Evolutionary conservation across 2,888 invertebrate species (phyloP).

Genomic region (Rotaria socialis): DNA sequence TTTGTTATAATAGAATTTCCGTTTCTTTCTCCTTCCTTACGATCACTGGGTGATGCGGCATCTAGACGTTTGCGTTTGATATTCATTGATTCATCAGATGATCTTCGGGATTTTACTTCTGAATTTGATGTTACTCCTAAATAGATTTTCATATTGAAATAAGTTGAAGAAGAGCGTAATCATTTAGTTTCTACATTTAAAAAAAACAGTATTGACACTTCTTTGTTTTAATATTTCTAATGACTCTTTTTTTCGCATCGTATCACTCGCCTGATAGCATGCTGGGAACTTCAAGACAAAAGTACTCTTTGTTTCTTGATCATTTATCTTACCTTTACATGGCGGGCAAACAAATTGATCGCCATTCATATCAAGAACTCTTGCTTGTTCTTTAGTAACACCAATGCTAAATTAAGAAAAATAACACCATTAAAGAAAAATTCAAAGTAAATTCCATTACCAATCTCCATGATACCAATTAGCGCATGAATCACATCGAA

Average conservation of each 20-base stretch:
- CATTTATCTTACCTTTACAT: not conserved
- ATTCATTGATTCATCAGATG: not conserved
- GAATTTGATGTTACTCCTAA: not conserved
- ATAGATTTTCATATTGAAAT: not conserved
- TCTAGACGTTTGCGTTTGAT: not conserved
- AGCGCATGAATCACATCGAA: conserved; percentile 25
- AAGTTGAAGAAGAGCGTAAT: not conserved
- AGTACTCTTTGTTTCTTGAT: no score
- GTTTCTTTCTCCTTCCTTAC: not conserved
- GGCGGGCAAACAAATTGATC: conserved; percentile 27
- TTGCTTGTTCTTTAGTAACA: conserved; percentile 26
- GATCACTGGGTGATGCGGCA: not conserved
- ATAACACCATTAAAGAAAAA: not conserved
- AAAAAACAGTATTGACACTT: no score
- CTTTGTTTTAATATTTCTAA: no score
- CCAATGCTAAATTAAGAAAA: not conserved
- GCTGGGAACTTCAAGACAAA: no score
- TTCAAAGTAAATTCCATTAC: not conserved
- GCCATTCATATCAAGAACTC: conserved; percentile 11
- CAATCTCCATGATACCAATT: conserved; percentile 35
- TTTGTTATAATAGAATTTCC: not conserved
- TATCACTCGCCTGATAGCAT: no score
- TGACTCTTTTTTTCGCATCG: no score
- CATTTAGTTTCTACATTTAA: no score
- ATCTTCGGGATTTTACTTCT: not conserved